phyloP scores from a whole-genome alignment of 2,888 invertebrate genomes.

The Eilema sororculum region DNA sequence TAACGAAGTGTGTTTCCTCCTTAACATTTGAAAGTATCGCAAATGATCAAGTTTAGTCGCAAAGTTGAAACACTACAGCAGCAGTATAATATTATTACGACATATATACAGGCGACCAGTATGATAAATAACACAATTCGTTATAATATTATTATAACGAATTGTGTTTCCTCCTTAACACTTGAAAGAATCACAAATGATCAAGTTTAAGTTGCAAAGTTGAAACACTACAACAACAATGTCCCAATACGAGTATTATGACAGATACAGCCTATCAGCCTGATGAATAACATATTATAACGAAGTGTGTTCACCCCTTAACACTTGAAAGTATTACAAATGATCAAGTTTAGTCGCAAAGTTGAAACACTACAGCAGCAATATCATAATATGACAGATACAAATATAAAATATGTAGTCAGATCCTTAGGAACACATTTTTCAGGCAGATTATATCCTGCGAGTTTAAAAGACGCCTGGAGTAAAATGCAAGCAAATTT shows the following conservation, averaged over 20 bases:
- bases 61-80: no score
- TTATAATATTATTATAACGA: no score
- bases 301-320: no score
- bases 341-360: neutral
- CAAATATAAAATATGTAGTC: neutral
- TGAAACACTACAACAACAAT: neutral
- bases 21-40: no score
- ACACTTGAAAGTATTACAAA: neutral
- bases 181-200: neutral
- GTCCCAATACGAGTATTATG: neutral
- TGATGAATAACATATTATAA: no score
- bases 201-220: neutral
- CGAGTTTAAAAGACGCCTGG: slow-evolving; percentile 36
- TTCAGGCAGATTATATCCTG: slow-evolving; percentile 40
- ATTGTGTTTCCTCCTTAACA: no score
- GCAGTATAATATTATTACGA: no score
- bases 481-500: slow-evolving; percentile 35
- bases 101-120: no score
- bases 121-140: no score
- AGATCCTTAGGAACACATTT: slow-evolving; percentile 20
- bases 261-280: no score
- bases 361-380: neutral
- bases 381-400: neutral
- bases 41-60: no score
- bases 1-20: no score